Conservation (phyloP, 2,113 vertebrate species). For the Pontoporia blainvillei region DNA sequence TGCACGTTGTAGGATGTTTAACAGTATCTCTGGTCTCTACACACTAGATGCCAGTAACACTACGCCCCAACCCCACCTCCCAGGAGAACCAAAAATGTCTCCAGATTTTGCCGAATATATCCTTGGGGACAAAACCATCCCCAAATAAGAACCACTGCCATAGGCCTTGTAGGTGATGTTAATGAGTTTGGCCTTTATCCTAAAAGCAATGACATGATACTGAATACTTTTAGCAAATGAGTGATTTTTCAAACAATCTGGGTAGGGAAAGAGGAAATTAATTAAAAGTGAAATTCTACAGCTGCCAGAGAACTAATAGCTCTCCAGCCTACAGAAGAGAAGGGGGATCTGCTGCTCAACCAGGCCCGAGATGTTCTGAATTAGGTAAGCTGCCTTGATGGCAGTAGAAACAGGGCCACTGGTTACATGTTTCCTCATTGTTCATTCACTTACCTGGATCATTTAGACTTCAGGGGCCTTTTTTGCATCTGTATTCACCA, state of each 20-base stretch:
- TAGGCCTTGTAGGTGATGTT: not conserved
- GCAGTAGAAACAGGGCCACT: not conserved
- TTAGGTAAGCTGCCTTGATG: not conserved
- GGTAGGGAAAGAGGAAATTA: not conserved
- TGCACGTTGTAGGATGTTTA: not conserved
- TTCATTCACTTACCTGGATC: not conserved
- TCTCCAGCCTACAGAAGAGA: not conserved
- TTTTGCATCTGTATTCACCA: not conserved
- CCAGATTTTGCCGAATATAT: not conserved
- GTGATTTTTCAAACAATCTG: not conserved
- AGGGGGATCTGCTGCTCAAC: not conserved
- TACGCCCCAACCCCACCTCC: not conserved
- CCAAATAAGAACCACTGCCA: not conserved
- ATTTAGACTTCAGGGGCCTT: not conserved
- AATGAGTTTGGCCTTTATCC: not conserved
- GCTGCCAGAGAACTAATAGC: not conserved
- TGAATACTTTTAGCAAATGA: not conserved
- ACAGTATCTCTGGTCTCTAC: not conserved
- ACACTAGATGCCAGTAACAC: not conserved
- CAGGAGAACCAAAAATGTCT: not conserved
- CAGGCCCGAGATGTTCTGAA: not conserved
- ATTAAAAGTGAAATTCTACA: not conserved
- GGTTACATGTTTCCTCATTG: accelerated
- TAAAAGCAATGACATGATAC: not conserved
- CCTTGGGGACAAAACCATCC: not conserved